Evolutionary conservation across 2,113 vertebrate genomes (phyloP).

Genomic region (Heterocephalus glaber): DNA sequence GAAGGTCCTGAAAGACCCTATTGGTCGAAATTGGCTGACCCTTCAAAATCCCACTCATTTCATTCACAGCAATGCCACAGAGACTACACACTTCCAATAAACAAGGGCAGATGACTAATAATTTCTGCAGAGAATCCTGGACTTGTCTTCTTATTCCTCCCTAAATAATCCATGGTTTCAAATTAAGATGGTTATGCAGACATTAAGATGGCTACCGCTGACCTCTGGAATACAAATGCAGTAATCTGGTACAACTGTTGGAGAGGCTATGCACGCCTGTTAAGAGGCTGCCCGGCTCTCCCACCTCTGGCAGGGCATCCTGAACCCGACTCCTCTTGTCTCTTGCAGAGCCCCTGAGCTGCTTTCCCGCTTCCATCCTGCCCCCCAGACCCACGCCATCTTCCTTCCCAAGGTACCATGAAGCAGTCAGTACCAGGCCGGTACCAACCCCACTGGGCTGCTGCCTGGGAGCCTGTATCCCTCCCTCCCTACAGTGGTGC

Average conservation of each 20-base stretch:
- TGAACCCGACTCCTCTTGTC: not conserved
- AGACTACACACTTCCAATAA: not conserved
- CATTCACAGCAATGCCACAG: not conserved
- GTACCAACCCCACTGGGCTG: not conserved
- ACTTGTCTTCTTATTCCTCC: not conserved
- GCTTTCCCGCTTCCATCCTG: not conserved
- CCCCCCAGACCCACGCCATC: not conserved
- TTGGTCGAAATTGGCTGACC: not conserved
- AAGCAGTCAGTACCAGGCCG: not conserved
- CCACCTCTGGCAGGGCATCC: not conserved
- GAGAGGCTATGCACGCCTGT: accelerated
- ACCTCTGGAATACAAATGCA: not conserved
- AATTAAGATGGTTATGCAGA: not conserved
- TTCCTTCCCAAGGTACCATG: not conserved
- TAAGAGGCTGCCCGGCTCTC: not conserved
- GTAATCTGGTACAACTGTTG: not conserved
- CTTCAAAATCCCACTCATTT: not conserved
- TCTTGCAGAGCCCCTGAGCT: not conserved
- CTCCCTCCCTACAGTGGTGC: not conserved
- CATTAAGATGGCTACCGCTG: not conserved
- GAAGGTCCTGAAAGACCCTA: not conserved
- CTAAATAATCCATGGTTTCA: constrained; percentile 1
- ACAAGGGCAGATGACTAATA: not conserved
- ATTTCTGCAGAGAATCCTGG: not conserved
- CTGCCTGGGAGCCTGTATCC: not conserved